Evolutionary conservation across 1,140 invertebrate genomes (phyloP).

Genomic region (silkworm (Bombyx mori)): DNA sequence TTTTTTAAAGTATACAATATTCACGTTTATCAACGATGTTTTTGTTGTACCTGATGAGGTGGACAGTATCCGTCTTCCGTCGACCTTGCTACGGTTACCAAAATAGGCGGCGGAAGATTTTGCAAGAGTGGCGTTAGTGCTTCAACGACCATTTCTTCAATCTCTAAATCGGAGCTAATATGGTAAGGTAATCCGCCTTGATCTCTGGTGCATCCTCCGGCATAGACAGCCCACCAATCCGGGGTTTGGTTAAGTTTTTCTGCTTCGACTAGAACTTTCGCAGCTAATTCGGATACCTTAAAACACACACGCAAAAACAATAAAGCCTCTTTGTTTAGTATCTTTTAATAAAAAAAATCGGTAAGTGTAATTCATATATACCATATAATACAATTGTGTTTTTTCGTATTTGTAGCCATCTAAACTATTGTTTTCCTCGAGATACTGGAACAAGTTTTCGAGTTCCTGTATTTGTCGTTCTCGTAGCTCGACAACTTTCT

Average conservation of each 20-base stretch:
- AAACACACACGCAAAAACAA: neutral
- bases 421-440: conserved; percentile 73
- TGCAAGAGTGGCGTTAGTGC: conserved; percentile 75
- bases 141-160: conserved; percentile 74
- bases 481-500: conserved; percentile 61
- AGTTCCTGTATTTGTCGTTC: conserved; percentile 75
- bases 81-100: conserved; percentile 86
- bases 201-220: conserved; percentile 90
- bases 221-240: conserved; percentile 84
- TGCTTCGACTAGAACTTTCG: conserved; percentile 56
- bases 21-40: neutral
- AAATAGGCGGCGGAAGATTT: conserved; percentile 77
- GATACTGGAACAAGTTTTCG: conserved; percentile 74
- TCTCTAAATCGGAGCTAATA: conserved; percentile 78
- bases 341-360: neutral
- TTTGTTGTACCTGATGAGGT: conserved; percentile 35
- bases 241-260: conserved; percentile 73
- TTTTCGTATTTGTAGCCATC: conserved; percentile 61
- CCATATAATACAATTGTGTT: conserved; percentile 58
- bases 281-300: conserved; percentile 67
- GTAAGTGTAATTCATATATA: conserved; percentile 12
- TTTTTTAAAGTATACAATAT: conserved; percentile 8
- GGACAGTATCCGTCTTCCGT: conserved; percentile 93
- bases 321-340: no score
- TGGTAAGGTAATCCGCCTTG: conserved; percentile 86